These are phyloP conservation scores for Ornithoptera priamus DNA, from an alignment of 2,888 invertebrate genomes.

Conservation along the genomic window DNA sequence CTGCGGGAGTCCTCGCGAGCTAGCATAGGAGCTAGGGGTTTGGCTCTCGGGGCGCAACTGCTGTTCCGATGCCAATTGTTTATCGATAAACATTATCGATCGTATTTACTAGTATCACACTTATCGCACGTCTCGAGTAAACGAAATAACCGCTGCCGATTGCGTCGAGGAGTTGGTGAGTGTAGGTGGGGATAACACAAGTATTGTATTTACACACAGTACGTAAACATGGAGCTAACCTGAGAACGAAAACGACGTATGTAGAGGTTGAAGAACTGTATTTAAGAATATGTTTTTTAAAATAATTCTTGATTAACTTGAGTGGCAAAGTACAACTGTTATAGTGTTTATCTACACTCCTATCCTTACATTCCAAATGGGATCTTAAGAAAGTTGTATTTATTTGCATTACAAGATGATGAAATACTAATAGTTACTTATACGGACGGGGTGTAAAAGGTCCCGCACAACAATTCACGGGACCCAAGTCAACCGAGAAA, in stretches of 20 bases:
- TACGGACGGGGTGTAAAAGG: too few species aligned
- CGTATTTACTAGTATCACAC: slow-evolving; percentile 25
- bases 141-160: slow-evolving; percentile 13
- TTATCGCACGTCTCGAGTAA: slow-evolving; percentile 19
- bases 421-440: too few species aligned
- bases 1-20: slow-evolving; percentile 33
- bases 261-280: neutral
- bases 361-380: too few species aligned
- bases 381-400: too few species aligned
- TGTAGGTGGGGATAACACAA: neutral
- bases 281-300: neutral
- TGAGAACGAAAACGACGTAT: neutral
- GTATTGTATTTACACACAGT: neutral
- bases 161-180: neutral
- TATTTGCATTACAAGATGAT: too few species aligned
- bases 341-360: too few species aligned
- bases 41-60: slow-evolving; percentile 46
- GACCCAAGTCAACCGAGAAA: too few species aligned
- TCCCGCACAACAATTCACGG: too few species aligned
- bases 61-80: slow-evolving; percentile 49
- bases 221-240: neutral
- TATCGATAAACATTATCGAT: slow-evolving; percentile 58
- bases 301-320: too few species aligned
- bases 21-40: slow-evolving; percentile 44
- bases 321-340: too few species aligned